phyloP scores from a whole-genome alignment of 2,888 invertebrate genomes.

The Nyleta sp. region DNA sequence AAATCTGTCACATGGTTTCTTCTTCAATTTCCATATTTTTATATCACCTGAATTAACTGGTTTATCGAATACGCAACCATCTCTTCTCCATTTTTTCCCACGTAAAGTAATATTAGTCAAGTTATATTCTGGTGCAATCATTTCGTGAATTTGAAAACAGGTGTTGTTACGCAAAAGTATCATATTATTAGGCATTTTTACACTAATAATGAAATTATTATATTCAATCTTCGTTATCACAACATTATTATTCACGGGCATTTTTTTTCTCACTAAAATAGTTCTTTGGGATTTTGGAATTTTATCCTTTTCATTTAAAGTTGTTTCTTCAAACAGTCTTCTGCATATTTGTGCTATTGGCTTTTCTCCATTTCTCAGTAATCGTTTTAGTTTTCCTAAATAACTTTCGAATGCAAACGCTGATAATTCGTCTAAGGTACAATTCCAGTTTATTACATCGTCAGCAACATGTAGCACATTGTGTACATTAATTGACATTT shows the following conservation, averaged over 20 bases:
- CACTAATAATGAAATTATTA: background rate
- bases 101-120: no score
- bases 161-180: background rate
- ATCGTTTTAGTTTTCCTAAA: background rate
- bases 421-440: slow-evolving; percentile 1
- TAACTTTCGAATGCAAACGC: background rate
- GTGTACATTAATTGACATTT: slow-evolving; percentile 1
- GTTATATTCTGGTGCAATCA: background rate
- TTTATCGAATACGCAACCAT: no score
- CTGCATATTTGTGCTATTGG: background rate
- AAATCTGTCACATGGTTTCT: no score
- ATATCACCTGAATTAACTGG: no score
- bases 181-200: background rate
- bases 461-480: background rate
- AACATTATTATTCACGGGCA: background rate
- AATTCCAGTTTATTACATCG: background rate
- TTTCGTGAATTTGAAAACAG: background rate
- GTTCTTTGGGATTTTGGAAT: background rate
- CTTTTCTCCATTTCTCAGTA: background rate
- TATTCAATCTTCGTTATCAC: background rate
- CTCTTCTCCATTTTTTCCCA: no score
- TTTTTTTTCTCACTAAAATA: background rate
- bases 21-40: no score
- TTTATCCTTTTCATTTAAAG: background rate
- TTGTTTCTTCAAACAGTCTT: background rate